Percentiles rank a stretch among this genome's conserved stretches.
phyloP scores from a whole-genome alignment of 1,140 invertebrate species.

The Theocolax elegans region DNA sequence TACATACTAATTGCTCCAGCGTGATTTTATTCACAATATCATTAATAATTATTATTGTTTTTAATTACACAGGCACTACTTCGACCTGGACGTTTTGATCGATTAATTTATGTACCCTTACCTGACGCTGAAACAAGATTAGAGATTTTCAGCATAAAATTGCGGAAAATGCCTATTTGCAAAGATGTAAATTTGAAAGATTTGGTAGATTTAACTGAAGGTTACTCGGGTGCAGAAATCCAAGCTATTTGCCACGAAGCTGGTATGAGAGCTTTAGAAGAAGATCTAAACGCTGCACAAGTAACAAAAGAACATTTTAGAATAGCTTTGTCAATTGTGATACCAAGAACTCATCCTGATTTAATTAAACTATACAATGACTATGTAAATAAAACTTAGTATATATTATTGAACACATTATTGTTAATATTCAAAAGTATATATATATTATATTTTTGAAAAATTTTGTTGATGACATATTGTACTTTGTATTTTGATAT shows the following conservation, averaged over 20 bases:
- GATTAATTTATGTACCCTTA: slow-evolving; percentile 88
- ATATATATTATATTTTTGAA: background rate
- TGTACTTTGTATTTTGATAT: slow-evolving; percentile 6
- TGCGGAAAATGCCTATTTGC: slow-evolving; percentile 73
- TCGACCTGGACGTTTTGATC: slow-evolving; percentile 88
- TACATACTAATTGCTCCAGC: too few species aligned
- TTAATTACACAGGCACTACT: slow-evolving; percentile 80
- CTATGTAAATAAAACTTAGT: slow-evolving; percentile 52
- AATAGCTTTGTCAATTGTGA: slow-evolving; percentile 74
- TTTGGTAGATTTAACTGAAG: slow-evolving; percentile 75
- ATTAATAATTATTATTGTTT: slow-evolving; percentile 30
- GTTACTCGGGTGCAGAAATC: slow-evolving; percentile 91
- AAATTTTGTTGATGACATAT: background rate
- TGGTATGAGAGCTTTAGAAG: slow-evolving; percentile 81
- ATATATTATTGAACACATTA: slow-evolving; percentile 8
- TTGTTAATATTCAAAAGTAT: too few species aligned
- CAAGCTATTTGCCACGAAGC: slow-evolving; percentile 89
- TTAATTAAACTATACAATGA: slow-evolving; percentile 78
- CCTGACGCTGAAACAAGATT: slow-evolving; percentile 78
- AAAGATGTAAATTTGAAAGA: slow-evolving; percentile 72
- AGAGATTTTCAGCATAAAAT: slow-evolving; percentile 79
- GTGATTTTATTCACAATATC: too few species aligned
- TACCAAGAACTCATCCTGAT: slow-evolving; percentile 76
- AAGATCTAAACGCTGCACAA: slow-evolving; percentile 72
- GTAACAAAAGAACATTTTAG: slow-evolving; percentile 75